Evolutionary conservation across 2,797 vertebrate genomes (phyloP).

Genomic region (Triplophysa bombifrons): DNA sequence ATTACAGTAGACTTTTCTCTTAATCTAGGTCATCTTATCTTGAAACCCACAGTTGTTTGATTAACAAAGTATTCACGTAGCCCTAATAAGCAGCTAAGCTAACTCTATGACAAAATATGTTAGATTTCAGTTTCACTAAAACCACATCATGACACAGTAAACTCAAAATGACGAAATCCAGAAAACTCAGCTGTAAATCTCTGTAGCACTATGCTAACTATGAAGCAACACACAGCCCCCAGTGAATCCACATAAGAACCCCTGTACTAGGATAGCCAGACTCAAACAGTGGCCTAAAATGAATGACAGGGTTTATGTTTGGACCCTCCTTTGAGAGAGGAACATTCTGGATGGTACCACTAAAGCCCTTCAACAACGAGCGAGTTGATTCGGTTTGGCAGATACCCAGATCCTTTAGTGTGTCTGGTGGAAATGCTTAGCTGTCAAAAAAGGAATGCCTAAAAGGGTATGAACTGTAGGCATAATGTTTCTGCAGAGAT

Average conservation of each 20-base stretch:
- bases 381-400: constrained; percentile 34
- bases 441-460: constrained; percentile 20
- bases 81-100: constrained; percentile 5
- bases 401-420: constrained; percentile 25
- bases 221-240: not conserved
- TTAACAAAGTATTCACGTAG: constrained; percentile 12
- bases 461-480: constrained; percentile 12
- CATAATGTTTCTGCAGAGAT: constrained; percentile 20
- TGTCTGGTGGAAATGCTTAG: constrained; percentile 29
- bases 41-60: constrained; percentile 36
- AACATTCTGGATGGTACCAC: constrained; percentile 31
- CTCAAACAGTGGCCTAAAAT: constrained; percentile 17
- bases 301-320: constrained; percentile 20
- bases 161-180: not conserved
- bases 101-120: constrained; percentile 18
- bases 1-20: constrained; percentile 19
- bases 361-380: constrained; percentile 14
- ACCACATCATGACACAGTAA: not conserved
- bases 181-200: constrained; percentile 3
- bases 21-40: constrained; percentile 15
- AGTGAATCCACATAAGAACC: not conserved
- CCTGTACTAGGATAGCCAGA: not conserved
- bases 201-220: not conserved
- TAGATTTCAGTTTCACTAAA: constrained; percentile 8
- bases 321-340: constrained; percentile 24